Evolutionary conservation across 37 sponge, comb jelly and placozoan genomes (phyloP).

Genomic region (Halichondria panicea): DNA sequence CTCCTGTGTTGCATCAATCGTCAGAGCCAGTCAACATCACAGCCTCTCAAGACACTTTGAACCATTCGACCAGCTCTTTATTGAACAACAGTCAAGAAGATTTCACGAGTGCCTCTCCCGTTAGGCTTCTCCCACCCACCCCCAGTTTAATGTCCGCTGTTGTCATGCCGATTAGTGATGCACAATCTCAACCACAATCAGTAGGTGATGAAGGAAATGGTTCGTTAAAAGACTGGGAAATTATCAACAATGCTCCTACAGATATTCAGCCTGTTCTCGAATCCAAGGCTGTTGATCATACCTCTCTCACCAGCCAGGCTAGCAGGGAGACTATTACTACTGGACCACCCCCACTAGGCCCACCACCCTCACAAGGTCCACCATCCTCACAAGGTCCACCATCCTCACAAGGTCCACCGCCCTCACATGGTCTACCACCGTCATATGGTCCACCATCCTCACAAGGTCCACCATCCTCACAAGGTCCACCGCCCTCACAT

Average conservation of each 20-base stretch:
- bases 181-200: not conserved
- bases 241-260: not conserved
- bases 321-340: not conserved
- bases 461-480: no score
- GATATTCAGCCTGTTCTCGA: not conserved
- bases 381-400: not conserved
- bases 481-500: no score
- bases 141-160: no score
- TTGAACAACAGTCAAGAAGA: slow-evolving; percentile 18
- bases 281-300: not conserved
- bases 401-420: not conserved
- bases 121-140: slow-evolving; percentile 25
- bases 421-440: not conserved
- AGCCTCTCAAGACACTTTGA: no score
- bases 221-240: slow-evolving; percentile 4
- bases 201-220: not conserved
- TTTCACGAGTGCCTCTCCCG: slow-evolving; percentile 1
- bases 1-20: no score
- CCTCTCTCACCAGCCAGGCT: not conserved
- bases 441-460: no score
- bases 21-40: no score
- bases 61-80: no score
- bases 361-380: not conserved
- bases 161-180: not conserved
- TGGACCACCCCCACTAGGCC: not conserved